Percentiles rank a stretch among this genome's conserved stretches.
These are phyloP conservation scores for Drosophila meridiana DNA, from an alignment of 2,888 invertebrate species.

Conservation along the genomic window DNA sequence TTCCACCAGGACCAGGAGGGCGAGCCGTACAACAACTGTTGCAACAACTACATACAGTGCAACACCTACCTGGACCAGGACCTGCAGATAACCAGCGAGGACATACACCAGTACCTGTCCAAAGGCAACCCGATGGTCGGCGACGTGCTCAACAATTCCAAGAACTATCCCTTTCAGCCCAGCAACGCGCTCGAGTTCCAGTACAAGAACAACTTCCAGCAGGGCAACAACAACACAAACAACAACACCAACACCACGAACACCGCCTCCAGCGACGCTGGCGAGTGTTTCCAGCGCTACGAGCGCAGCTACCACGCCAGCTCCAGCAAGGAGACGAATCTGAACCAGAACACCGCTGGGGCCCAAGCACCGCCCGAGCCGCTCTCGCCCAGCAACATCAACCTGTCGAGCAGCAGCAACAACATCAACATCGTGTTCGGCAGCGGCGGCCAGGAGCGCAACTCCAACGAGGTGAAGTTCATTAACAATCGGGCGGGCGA, in stretches of 20 bases:
- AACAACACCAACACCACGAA: conserved; percentile 72
- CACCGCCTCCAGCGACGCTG: conserved; percentile 75
- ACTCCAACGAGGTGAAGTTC: conserved; percentile 84
- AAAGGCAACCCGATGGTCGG: conserved; percentile 81
- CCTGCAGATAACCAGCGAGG: conserved; percentile 85
- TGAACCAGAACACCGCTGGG: conserved; percentile 81
- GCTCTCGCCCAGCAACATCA: conserved; percentile 81
- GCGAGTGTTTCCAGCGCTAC: conserved; percentile 71
- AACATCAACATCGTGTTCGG: conserved; percentile 85
- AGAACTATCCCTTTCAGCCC: conserved; percentile 84
- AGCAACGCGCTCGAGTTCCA: conserved; percentile 84
- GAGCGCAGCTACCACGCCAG: conserved; percentile 71
- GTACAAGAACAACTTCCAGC: conserved; percentile 85
- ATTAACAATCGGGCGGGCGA: conserved; percentile 78
- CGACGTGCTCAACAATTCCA: conserved; percentile 83
- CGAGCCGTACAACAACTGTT: conserved; percentile 85
- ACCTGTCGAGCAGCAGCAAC: conserved; percentile 84
- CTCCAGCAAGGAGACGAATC: conserved; percentile 84
- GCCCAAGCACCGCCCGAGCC: conserved; percentile 28
- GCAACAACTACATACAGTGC: conserved; percentile 85
- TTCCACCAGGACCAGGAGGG: conserved; percentile 84
- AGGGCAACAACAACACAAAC: conserved; percentile 52
- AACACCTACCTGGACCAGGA: conserved; percentile 85
- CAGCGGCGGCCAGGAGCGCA: conserved; percentile 79
- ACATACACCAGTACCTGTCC: conserved; percentile 84